phyloP scores from a whole-genome alignment of 2,888 invertebrate species.

The Lagria hirta region DNA sequence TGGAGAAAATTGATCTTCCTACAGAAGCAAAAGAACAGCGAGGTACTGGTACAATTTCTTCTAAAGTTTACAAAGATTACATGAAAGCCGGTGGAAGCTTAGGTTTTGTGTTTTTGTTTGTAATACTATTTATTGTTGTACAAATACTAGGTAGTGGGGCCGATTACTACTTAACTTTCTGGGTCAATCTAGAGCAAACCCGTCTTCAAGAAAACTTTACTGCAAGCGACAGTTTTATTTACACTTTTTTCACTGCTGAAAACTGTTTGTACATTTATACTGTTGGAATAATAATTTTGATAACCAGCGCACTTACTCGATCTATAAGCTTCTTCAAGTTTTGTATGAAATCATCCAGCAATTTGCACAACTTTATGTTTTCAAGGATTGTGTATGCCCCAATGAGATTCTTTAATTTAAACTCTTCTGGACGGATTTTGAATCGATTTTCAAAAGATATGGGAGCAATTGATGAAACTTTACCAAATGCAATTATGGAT shows the following conservation, averaged over 20 bases:
- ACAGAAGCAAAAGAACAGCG: constrained; percentile 17
- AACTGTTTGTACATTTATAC: constrained; percentile 50
- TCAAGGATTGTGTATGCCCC: constrained; percentile 62
- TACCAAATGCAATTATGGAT: constrained; percentile 58
- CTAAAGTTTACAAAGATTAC: constrained; percentile 26
- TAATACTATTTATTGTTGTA: constrained; percentile 32
- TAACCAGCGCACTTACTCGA: constrained; percentile 53
- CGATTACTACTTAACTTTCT: constrained; percentile 35
- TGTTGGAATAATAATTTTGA: constrained; percentile 39
- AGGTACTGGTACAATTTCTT: constrained; percentile 10
- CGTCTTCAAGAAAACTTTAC: constrained; percentile 6
- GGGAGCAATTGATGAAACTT: constrained; percentile 59
- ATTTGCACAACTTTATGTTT: constrained; percentile 59
- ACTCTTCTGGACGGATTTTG: constrained; percentile 65
- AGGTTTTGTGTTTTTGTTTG: constrained; percentile 24
- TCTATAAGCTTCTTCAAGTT: constrained; percentile 57
- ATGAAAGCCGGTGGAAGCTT: constrained; percentile 34
- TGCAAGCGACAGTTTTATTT: too few relatives aligned
- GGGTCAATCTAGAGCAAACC: constrained; percentile 27
- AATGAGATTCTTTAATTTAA: constrained; percentile 70
- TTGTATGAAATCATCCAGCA: constrained; percentile 59
- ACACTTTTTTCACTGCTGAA: constrained; percentile 27
- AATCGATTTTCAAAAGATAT: constrained; percentile 76
- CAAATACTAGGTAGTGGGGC: constrained; percentile 37
- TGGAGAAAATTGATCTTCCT: constrained; percentile 9